Base-by-base conservation (phyloP, 2,113 vertebrate species). In the Mirounga angustirostris region DNA sequence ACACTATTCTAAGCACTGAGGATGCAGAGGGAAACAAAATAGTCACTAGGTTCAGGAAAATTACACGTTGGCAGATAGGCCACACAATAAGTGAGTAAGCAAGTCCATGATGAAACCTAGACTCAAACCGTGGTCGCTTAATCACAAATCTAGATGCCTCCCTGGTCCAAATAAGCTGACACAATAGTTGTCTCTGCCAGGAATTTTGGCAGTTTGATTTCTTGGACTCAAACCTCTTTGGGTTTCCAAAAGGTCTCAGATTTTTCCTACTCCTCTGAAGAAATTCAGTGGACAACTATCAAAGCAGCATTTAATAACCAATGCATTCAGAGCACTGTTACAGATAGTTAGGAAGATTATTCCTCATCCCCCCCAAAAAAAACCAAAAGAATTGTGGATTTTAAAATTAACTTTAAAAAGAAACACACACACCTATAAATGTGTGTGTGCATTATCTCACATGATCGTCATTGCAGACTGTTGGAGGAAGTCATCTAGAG, bases 181-280 rank as follows among this genome's bases (percentile, higher is more conserved):
- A 13, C 10, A 21, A 78, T 91, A 56, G 16, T 61, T 76, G 16
- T 96, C 50, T 76, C 59, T 73, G n/a, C 81, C 56, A 67, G 63
- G 16, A 93, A 89, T 73, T 30, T 50, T 50, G 54, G 36, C 56
- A 88, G 43, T 79, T 71, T 87, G 26, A 96, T 40, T 89, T 90
- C 50, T 59, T 52, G 13, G 43, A 94, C 14, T 19, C 43, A 26
- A 15, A 36, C 94, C n/a, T 95, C 56, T 93, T 8, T 67, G 78
- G 40, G 8, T 84, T 97, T 94, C 52, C 28, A 67, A 95, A 91
- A 80, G 46, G 19, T 71, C 78, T 95, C 81, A 71, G 9, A 63
- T 16, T 69, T 52, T 79, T 78, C 26, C 54, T 52, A 36, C 26
- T 91, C 26, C 80, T 91, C 46, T 91, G 21, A 85, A 76, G 7